Base-by-base conservation (phyloP, 2,888 invertebrate species). In the Deilephila porcellus region DNA sequence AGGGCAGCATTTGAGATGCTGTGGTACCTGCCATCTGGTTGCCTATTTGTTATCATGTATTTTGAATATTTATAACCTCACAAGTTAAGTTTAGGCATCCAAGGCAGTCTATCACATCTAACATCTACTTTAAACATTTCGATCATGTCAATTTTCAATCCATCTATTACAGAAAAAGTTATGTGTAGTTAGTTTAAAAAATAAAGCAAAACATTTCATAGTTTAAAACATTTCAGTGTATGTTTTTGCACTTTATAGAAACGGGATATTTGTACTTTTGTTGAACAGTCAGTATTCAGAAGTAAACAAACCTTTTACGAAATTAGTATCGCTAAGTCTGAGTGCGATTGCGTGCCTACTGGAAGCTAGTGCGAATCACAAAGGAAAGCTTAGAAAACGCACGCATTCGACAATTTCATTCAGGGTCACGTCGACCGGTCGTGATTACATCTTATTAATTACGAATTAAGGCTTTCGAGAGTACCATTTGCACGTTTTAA, bases 381-480 rank as follows among this genome's bases (percentile, higher is more conserved):
- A 74, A 80, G 79, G 78, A 78, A 83, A 81, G 76, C 75, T 74
- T 62, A n/a, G 67, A 3, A 72, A 64, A 72, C 74, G 78, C 78
- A 80, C 79, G 81, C 76, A 77, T 83, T 81, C 77, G 77, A 74
- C 74, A 80, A 80, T 80, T 81, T 78, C 77, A 76, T 75, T 80
- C 85, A 88, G 78, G 88, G 90, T 78, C 86, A 77, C 63, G 79
- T 67, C 52, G 52, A 80, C 74, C 37, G 81, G 79, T 79, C 83
- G 81, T 84, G 89, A 85, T 86, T 83, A 82, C 74, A 80, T 83
- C 86, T 86, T 84, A 84, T 87, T 85, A 84, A 67, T 67, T 76
- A 78, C 78, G 71, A 78, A 75, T 73, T 60, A 73, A 74, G 59
- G 70, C 70, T 34, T 37, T 45, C 1, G 64, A 67, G 45, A 20